Conservation (phyloP, 2,888 invertebrate species). For the Podabrus alpinus region DNA sequence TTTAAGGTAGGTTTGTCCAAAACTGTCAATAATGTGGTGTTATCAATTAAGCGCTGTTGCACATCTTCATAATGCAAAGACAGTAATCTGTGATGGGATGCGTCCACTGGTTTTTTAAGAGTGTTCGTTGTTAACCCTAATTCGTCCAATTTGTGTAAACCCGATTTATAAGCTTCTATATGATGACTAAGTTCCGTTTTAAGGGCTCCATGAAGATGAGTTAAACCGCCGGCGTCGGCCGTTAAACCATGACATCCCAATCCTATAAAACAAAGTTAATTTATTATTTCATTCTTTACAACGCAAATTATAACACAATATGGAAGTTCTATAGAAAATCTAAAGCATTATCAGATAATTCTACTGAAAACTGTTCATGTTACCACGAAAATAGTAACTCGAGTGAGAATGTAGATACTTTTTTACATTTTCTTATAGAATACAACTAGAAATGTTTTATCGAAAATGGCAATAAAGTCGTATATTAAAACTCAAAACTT, state of each 20-base stretch:
- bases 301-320: no score
- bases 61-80: constrained; percentile 84
- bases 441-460: no score
- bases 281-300: not conserved
- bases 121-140: constrained; percentile 62
- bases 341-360: no score
- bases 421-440: no score
- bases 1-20: constrained; percentile 81
- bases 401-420: no score
- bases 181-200: constrained; percentile 83
- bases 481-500: no score
- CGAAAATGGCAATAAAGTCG: no score
- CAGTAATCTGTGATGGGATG: constrained; percentile 87
- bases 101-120: constrained; percentile 69
- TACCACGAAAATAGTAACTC: no score
- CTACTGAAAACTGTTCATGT: no score
- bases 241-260: constrained; percentile 86
- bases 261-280: constrained; percentile 54
- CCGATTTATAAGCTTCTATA: constrained; percentile 84
- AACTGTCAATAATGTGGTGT: constrained; percentile 85
- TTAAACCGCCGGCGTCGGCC: constrained; percentile 66
- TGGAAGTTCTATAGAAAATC: no score
- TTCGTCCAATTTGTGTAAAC: constrained; percentile 84
- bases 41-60: constrained; percentile 87
- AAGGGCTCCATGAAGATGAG: constrained; percentile 81